Conservation (phyloP, 2,888 invertebrate species). For the Microdon myrmicae region DNA sequence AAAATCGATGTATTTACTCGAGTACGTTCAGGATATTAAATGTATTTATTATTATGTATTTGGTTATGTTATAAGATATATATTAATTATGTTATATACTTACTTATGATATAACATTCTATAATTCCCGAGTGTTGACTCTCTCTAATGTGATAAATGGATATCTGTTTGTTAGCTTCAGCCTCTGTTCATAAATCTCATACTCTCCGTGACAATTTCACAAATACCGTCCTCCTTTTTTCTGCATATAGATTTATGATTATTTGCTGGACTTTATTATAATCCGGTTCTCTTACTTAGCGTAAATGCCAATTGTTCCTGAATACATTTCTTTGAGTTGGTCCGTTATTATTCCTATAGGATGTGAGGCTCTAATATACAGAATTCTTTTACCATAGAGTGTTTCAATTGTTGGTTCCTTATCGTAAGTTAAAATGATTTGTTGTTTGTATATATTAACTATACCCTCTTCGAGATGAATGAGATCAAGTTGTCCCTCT, state of each 20-base stretch:
- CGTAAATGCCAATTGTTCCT: conserved; percentile 7
- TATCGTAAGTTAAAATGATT: conserved; percentile 2
- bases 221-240: neutral
- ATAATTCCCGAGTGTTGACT: neutral
- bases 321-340: conserved; percentile 9
- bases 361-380: conserved; percentile 8
- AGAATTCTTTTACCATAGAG: conserved; percentile 6
- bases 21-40: neutral
- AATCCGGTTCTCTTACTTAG: conserved; percentile 17
- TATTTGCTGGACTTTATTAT: conserved; percentile 14
- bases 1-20: neutral
- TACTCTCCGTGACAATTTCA: neutral
- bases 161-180: neutral
- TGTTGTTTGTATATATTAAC: conserved; percentile 5
- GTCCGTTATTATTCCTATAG: conserved; percentile 8
- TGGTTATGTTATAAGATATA: no score
- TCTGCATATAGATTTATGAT: conserved; percentile 4
- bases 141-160: neutral
- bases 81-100: no score
- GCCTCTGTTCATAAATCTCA: neutral
- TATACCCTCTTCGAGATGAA: conserved; percentile 3
- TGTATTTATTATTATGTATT: no score
- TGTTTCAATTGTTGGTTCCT: conserved; percentile 8
- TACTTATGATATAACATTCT: neutral
- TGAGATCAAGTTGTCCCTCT: conserved; percentile 1